Conservation (phyloP, 1,140 invertebrate genomes). For the Aphelenchoides besseyi region DNA sequence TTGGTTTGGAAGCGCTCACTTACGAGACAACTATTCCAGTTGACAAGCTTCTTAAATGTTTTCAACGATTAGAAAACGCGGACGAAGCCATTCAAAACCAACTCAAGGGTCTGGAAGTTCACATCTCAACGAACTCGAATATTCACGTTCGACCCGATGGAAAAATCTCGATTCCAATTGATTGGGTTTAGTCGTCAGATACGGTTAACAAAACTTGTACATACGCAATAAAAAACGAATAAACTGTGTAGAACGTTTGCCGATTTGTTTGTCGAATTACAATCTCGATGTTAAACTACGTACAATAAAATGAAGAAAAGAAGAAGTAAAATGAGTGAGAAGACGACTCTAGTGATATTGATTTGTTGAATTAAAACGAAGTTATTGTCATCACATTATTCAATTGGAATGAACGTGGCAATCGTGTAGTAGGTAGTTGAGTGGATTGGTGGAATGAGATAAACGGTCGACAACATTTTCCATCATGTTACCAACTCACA, state of each 20-base stretch:
- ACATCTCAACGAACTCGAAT: slow-evolving; percentile 1
- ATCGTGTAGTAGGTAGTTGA: background rate
- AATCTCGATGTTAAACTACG: no score
- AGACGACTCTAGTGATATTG: no score
- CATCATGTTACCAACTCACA: slow-evolving; percentile 6
- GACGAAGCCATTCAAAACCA: slow-evolving; percentile 5
- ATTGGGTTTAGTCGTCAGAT: no score
- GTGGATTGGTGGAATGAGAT: background rate
- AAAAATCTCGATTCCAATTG: background rate
- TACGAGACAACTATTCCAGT: slow-evolving; percentile 33
- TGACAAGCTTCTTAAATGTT: background rate
- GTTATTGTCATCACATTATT: no score
- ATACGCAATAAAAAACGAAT: slow-evolving; percentile 1
- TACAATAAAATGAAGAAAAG: no score
- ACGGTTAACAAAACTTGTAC: no score
- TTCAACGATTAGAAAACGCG: background rate
- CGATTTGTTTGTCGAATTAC: no score
- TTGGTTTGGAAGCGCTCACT: slow-evolving; percentile 27
- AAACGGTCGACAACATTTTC: background rate
- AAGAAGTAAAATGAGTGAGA: no score
- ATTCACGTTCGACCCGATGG: background rate
- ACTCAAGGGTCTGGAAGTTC: background rate
- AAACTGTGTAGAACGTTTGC: no score
- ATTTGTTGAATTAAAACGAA: no score
- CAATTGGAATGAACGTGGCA: background rate